Conservation (phyloP, 2,888 invertebrate species). For the Dynastes maya region DNA sequence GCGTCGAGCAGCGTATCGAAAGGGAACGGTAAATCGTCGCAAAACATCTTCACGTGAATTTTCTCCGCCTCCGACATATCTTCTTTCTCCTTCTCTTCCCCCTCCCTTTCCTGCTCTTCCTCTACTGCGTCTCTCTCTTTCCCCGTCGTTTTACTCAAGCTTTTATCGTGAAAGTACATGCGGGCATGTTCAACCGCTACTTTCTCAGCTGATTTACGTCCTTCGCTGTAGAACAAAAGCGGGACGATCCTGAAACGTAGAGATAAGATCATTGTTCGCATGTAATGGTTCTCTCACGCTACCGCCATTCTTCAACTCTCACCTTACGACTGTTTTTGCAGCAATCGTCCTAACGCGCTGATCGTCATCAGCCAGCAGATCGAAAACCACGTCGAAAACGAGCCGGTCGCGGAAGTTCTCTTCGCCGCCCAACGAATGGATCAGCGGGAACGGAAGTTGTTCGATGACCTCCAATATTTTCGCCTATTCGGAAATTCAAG, state of each 20-base stretch:
- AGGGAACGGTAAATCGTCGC: slow-evolving; percentile 72
- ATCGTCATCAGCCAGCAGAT: slow-evolving; percentile 83
- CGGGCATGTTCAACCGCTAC: slow-evolving; percentile 6
- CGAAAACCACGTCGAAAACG: slow-evolving; percentile 75
- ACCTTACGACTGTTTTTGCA: slow-evolving; percentile 78
- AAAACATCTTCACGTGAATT: background rate
- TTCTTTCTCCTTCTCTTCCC: too few relatives aligned
- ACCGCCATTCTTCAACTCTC: slow-evolving; percentile 57
- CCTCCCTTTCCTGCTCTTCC: background rate
- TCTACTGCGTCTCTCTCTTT: background rate
- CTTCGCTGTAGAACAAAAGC: slow-evolving; percentile 70
- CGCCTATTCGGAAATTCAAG: slow-evolving; percentile 69
- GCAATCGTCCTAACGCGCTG: slow-evolving; percentile 83
- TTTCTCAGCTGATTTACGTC: slow-evolving; percentile 57
- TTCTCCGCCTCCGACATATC: background rate
- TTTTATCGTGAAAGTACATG: slow-evolving; percentile 11
- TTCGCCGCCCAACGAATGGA: slow-evolving; percentile 73
- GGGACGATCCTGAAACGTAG: slow-evolving; percentile 69
- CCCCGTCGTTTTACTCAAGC: background rate
- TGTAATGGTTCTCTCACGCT: background rate
- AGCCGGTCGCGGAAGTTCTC: slow-evolving; percentile 75
- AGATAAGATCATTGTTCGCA: background rate
- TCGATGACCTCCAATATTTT: slow-evolving; percentile 78
- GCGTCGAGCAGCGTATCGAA: slow-evolving; percentile 63
- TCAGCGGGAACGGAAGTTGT: slow-evolving; percentile 74